A percentile compares a stretch with the other conserved stretches of the same genome.
These are phyloP conservation scores for Graphium colonna DNA, from an alignment of 2,888 invertebrate species.

Conservation along the genomic window DNA sequence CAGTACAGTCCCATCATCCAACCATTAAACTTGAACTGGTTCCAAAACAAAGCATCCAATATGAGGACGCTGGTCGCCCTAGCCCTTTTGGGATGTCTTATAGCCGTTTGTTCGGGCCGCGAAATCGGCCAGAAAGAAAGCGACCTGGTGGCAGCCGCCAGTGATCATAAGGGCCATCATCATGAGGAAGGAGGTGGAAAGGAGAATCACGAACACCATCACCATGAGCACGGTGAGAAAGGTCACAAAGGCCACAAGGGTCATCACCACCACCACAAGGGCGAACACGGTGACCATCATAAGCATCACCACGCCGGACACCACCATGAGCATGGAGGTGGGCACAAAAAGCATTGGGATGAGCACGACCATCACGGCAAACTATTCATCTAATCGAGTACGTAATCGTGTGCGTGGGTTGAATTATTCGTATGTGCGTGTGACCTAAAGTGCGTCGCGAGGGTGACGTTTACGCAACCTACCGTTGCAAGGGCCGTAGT, in stretches of 20 bases:
- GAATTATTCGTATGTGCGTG: too few species aligned
- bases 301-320: conserved; percentile 88
- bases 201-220: conserved; percentile 84
- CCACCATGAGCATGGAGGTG: conserved; percentile 87
- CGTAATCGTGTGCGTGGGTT: too few species aligned
- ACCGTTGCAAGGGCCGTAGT: too few species aligned
- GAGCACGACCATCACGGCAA: conserved; percentile 87
- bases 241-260: conserved; percentile 89
- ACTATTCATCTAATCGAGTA: too few species aligned
- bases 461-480: too few species aligned
- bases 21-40: conserved; percentile 47
- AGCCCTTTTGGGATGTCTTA: conserved; percentile 56
- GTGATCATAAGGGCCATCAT: conserved; percentile 70
- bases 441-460: too few species aligned
- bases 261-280: conserved; percentile 88
- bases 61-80: conserved; percentile 75
- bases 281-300: conserved; percentile 87
- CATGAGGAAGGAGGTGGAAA: conserved; percentile 85
- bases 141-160: conserved; percentile 76
- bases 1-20: conserved; percentile 64
- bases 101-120: conserved; percentile 56
- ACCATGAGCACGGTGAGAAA: conserved; percentile 84
- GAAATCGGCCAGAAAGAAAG: conserved; percentile 54
- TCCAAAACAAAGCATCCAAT: conserved; percentile 29
- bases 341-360: conserved; percentile 89